These are phyloP conservation scores for Drosophila punjabiensis DNA, from an alignment of 1,140 invertebrate species.

Conservation along the genomic window DNA sequence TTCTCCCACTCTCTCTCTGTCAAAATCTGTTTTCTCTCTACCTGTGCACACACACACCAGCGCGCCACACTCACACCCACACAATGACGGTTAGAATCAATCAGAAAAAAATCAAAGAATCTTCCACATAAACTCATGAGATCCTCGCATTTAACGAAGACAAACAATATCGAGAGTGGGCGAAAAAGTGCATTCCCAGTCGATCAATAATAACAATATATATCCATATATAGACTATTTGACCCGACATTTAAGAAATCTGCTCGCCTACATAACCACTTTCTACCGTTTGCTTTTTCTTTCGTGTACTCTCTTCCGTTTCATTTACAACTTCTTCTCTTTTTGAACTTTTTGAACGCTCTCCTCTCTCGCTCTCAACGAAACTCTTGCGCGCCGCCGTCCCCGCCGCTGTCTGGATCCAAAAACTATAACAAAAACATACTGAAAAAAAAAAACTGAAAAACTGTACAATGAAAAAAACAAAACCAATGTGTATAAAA, in stretches of 20 bases:
- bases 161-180: conserved; percentile 12
- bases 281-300: conserved; percentile 68
- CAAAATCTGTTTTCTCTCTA: background rate
- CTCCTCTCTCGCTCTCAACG: conserved; percentile 61
- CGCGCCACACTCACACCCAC: conserved; percentile 3
- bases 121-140: conserved; percentile 13
- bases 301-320: conserved; percentile 75
- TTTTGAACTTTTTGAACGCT: conserved; percentile 66
- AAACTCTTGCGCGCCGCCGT: conserved; percentile 61
- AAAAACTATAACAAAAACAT: conserved; percentile 33
- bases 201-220: conserved; percentile 3
- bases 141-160: conserved; percentile 10
- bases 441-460: conserved; percentile 9
- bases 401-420: conserved; percentile 64
- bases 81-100: conserved; percentile 17
- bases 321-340: conserved; percentile 81
- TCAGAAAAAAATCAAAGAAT: conserved; percentile 14
- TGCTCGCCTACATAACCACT: conserved; percentile 70
- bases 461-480: conserved; percentile 14
- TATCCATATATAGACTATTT: conserved; percentile 16
- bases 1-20: conserved; percentile 5
- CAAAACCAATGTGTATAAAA: conserved; percentile 22
- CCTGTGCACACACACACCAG: conserved; percentile 8
- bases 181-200: background rate
- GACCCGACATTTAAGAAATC: conserved; percentile 45